Base-by-base conservation (phyloP, 1,140 invertebrate genomes). In the Drosophila santomea region DNA sequence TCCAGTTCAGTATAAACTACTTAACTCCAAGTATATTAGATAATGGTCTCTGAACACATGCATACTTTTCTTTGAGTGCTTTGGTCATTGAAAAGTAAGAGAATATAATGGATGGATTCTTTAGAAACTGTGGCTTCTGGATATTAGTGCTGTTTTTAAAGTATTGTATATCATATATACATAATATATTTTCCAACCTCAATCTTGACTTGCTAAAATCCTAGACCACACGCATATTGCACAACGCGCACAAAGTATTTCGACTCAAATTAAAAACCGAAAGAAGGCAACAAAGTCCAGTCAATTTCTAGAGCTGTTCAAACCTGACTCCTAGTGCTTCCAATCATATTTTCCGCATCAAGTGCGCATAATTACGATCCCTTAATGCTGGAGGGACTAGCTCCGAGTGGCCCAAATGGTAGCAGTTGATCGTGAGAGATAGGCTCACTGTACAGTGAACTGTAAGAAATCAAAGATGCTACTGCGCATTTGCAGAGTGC, bases 401-500 rank as follows among this genome's bases (percentile, higher is more conserved):
- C 51, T 7, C 15, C 10, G 63, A 50, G 35, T 45, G 56, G 43
- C 15, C 15, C 43, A 50, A 44, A 61, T 68, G 64, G 64, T 66
- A 66, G 60, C 64, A 43, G 28, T 64, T 57, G 54, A 76, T 76
- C 12, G 28, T 0, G 12, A 1, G 11, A 50, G 52, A 75, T 71
- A 74, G n/a, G 36, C n/a, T 63, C 45, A 56, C 55, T 38, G 73
- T 55, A 57, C 79, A 86, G 60, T 83, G 72, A 88, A 73, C 84
- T 80, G 83, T 83, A 89, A 88, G 84, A 89, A 88, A 88, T 88
- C 83, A 88, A 88, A 81, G 69, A 74, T 73, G 79, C 83, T 83
- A 83, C 83, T 83, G 84, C 78, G 82, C 82, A 86, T 88, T 86
- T 86, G 58, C 39, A 39, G 17, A 55, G 35, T 10, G 39, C 45